Evolutionary conservation across 2,888 invertebrate genomes (phyloP).

Genomic region (Xanthia icteritia): DNA sequence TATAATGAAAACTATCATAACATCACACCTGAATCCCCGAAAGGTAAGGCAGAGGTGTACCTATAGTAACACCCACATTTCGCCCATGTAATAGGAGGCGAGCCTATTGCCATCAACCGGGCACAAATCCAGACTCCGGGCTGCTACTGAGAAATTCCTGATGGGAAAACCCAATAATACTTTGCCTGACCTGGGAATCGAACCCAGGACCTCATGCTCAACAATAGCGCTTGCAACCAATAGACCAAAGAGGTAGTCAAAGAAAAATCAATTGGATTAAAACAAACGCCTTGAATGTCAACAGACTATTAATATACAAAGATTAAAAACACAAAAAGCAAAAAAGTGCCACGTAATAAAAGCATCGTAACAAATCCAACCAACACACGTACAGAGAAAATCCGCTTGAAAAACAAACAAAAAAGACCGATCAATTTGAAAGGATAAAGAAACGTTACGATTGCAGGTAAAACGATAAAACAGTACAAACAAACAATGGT

Average conservation of each 20-base stretch:
- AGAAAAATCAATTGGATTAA: background rate
- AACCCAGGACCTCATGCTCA: too few relatives aligned
- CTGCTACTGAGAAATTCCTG: background rate
- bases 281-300: background rate
- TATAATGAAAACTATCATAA: background rate
- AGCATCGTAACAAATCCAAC: constrained; percentile 11
- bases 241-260: background rate
- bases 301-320: constrained; percentile 5
- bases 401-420: constrained; percentile 51
- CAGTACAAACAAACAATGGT: constrained; percentile 50
- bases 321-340: constrained; percentile 1
- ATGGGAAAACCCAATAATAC: background rate
- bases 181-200: too few relatives aligned
- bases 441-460: constrained; percentile 50
- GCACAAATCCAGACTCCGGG: background rate
- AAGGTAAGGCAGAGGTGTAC: background rate
- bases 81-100: background rate
- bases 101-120: background rate
- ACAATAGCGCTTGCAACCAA: background rate
- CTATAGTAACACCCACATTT: background rate
- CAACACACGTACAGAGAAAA: constrained; percentile 37
- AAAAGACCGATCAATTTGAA: constrained; percentile 55
- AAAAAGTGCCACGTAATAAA: constrained; percentile 36
- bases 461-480: constrained; percentile 57
- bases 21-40: background rate